Base-by-base conservation (phyloP, 2,888 invertebrate species). In the Sinopyrophorus schimmeli region DNA sequence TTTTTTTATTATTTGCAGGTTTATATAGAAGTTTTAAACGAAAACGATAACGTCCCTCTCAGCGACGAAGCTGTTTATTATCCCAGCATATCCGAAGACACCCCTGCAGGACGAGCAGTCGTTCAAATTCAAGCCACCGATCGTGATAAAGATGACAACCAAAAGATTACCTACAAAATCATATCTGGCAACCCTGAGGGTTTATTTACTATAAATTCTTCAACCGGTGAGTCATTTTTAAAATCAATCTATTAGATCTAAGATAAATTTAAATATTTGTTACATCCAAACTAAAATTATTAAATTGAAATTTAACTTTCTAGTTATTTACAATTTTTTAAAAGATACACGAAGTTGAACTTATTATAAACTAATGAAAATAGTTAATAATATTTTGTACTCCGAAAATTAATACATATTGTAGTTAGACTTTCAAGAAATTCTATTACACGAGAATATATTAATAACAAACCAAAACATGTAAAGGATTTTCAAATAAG, bases 21-120 rank as follows among this genome's bases (percentile, higher is more conserved):
- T 30, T 91, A 85, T 70, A 80, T 92, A 35, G 84, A 88, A 68
- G 88, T 98, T 56, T 77, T 84, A 60, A 94, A 98, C 76, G 90
- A 88, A 67, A 98, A 98, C 76, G 98, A 99, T 78, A 92, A 96
- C 79, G 86, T 86, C 27, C 98, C 98, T 40, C 79, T 94, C 74
- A 92, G 95, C 53, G 82, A 82, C 62, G 83, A 83, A 63, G 91
- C 97, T 7, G 86, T 90, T 49, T 97, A 96, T 77, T 83, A 85
- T 69, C 88, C 89, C 2, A 79, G 79, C 17, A 83, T 97, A 52
- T 72, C 79, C 18, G 95, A 95, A 78, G 89, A 90, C 71, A 86
- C 89, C 64, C 81, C 83, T 7, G 76, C 81, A 20, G 88, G 86
- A 59, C 81, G 84, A 53, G 77, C 77, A 54, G 86, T 97, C 42